Conservation (phyloP, 2,888 invertebrate species). For the Pyrrhosoma nymphula region DNA sequence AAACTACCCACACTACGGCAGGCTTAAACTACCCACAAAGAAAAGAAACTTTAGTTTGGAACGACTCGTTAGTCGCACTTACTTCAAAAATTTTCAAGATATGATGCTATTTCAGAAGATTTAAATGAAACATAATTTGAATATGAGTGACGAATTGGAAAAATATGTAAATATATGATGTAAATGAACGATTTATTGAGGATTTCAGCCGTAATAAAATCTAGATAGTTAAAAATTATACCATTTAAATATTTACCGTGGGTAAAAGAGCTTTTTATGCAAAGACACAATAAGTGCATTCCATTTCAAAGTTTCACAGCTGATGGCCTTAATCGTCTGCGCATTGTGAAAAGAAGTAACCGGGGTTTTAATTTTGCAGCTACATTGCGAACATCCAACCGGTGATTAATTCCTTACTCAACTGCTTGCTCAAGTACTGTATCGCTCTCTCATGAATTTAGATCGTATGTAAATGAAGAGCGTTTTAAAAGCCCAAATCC, state of each 20-base stretch:
- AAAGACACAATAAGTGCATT: background rate
- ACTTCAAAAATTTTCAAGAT: too few relatives aligned
- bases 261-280: background rate
- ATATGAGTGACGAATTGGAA: too few relatives aligned
- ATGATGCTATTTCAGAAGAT: too few relatives aligned
- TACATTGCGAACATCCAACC: background rate
- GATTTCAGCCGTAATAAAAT: too few relatives aligned
- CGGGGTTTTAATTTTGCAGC: constrained; percentile 10
- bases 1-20: too few relatives aligned
- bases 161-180: too few relatives aligned
- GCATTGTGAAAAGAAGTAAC: background rate
- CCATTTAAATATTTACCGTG: background rate
- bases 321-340: background rate
- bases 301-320: background rate
- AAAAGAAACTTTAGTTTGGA: too few relatives aligned
- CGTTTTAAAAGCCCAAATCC: background rate
- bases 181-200: too few relatives aligned
- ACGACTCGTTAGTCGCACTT: too few relatives aligned
- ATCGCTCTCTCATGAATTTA: background rate
- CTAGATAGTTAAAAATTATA: background rate
- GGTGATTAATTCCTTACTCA: constrained; percentile 2
- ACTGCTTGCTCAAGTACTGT: constrained; percentile 18
- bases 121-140: too few relatives aligned
- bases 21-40: too few relatives aligned
- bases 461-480: background rate